A percentile compares a stretch with the other conserved stretches of the same genome.
phyloP scores from a whole-genome alignment of 2,888 invertebrate species.

The Parthenolecanium corni region DNA sequence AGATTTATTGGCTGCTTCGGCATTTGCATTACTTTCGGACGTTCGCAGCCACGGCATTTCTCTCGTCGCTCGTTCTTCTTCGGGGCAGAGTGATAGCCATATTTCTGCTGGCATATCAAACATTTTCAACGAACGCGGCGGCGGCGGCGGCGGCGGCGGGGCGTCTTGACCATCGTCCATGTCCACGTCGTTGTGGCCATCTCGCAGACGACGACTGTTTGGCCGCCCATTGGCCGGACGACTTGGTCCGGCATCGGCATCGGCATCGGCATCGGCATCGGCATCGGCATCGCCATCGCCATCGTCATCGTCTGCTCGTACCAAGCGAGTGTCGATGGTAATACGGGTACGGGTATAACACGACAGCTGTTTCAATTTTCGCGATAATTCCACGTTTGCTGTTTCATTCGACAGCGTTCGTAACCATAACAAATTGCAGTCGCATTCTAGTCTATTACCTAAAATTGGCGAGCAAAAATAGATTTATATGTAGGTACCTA shows the following conservation, averaged over 20 bases:
- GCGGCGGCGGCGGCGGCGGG: not conserved
- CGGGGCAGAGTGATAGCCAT: slow-evolving; percentile 23
- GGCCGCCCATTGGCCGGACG: slow-evolving; percentile 12
- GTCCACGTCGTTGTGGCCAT: not conserved
- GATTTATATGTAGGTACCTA: too few relatives aligned
- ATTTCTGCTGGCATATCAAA: slow-evolving; percentile 1
- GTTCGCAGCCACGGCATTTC: slow-evolving; percentile 17
- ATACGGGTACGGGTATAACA: too few relatives aligned
- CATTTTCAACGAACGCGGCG: slow-evolving; percentile 20
- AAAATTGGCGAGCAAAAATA: too few relatives aligned
- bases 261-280: not conserved
- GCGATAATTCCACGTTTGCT: not conserved
- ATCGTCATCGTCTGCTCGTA: too few relatives aligned
- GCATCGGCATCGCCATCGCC: too few relatives aligned
- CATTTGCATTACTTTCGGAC: slow-evolving; percentile 1
- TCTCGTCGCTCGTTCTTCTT: slow-evolving; percentile 9
- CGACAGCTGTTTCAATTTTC: slow-evolving; percentile 16
- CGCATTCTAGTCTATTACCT: slow-evolving; percentile 25
- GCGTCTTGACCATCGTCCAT: not conserved
- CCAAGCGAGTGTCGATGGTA: too few relatives aligned
- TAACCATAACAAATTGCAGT: slow-evolving; percentile 22
- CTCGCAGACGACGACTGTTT: slow-evolving; percentile 1
- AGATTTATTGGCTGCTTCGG: not conserved
- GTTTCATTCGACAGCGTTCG: slow-evolving; percentile 18
- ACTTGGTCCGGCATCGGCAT: not conserved